These are phyloP conservation scores for Quadriops clusia DNA, from an alignment of 2,888 invertebrate species.

Conservation along the genomic window DNA sequence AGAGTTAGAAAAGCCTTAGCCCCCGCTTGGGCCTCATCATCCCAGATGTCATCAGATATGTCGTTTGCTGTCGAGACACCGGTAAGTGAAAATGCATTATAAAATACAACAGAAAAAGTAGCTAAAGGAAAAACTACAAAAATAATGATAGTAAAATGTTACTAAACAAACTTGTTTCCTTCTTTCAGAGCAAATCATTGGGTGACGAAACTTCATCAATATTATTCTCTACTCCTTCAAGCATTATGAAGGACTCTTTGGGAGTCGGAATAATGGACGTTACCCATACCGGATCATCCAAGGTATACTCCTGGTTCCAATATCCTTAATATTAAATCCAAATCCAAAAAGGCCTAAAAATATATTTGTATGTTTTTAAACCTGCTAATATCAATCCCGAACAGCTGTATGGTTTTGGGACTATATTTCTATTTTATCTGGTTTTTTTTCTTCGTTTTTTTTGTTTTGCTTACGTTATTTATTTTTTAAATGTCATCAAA, in stretches of 20 bases:
- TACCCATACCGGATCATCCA: conserved; percentile 34
- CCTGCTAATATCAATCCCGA: too few species aligned
- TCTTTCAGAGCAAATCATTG: conserved; percentile 74
- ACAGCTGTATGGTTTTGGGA: too few species aligned
- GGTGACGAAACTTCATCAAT: conserved; percentile 12
- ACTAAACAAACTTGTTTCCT: too few species aligned
- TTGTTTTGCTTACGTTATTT: too few species aligned
- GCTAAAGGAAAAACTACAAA: too few species aligned
- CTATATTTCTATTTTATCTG: too few species aligned
- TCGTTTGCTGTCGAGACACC: conserved; percentile 69
- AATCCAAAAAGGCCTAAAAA: too few species aligned
- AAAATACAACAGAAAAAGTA: neutral
- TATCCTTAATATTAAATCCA: too few species aligned
- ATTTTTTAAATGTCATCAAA: too few species aligned
- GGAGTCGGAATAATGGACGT: conserved; percentile 52
- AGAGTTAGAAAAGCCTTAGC: conserved; percentile 73
- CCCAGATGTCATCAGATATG: conserved; percentile 41
- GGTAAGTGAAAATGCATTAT: conserved; percentile 46
- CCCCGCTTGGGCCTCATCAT: conserved; percentile 52
- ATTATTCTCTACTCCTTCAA: conserved; percentile 78
- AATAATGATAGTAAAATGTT: too few species aligned
- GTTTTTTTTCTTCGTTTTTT: too few species aligned
- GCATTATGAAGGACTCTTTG: conserved; percentile 74
- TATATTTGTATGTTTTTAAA: too few species aligned
- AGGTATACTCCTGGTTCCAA: conserved; percentile 37